These are phyloP conservation scores for Macaca mulatta DNA, from an alignment of 2,113 vertebrate species.

Conservation along the genomic window DNA sequence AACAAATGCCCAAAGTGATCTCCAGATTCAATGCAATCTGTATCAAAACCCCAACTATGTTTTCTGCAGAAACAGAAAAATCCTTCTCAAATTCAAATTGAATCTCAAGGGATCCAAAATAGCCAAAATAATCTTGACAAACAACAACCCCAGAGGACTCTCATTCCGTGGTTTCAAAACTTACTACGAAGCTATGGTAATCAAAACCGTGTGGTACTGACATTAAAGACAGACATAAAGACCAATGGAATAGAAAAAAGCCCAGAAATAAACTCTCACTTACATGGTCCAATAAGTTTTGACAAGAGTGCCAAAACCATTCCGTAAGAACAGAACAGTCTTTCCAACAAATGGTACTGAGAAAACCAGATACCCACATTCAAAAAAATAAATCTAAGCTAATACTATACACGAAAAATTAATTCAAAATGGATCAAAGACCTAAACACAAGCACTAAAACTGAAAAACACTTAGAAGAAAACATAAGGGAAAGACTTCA, in stretches of 20 bases:
- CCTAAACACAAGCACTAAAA: neutral
- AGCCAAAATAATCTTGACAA: constrained; percentile 8
- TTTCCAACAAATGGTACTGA: neutral
- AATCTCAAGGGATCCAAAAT: neutral
- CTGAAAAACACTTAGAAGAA: neutral
- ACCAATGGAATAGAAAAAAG: neutral
- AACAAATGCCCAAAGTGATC: neutral
- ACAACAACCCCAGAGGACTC: neutral
- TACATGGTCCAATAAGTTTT: neutral
- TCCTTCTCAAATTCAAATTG: neutral
- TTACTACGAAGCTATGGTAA: neutral
- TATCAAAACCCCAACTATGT: neutral
- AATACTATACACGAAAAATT: neutral
- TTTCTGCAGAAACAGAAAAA: neutral
- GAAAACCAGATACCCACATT: neutral
- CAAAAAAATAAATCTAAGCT: neutral
- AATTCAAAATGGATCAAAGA: neutral
- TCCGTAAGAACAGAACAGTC: neutral
- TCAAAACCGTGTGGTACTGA: neutral
- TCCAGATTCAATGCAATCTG: neutral
- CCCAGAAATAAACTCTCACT: neutral
- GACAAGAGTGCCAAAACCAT: neutral
- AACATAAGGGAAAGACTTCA: neutral
- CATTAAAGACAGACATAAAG: neutral
- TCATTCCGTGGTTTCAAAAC: neutral